These are phyloP conservation scores for Acromyrmex charruanus DNA, from an alignment of 1,140 invertebrate genomes.

Conservation along the genomic window DNA sequence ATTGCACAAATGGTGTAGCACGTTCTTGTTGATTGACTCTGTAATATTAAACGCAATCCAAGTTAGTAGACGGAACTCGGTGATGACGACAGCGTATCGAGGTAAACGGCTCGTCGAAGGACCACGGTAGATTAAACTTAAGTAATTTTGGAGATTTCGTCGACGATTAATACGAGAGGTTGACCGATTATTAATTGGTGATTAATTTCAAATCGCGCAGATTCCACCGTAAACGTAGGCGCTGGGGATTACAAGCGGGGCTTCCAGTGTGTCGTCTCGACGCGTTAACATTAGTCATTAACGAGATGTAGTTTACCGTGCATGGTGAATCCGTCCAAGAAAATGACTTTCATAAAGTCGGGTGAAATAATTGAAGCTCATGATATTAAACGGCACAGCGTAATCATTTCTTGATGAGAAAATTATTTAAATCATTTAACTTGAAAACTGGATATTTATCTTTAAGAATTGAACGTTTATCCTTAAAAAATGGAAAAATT, in stretches of 20 bases:
- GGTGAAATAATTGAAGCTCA: background rate
- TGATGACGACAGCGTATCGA: constrained; percentile 45
- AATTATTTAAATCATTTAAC: background rate
- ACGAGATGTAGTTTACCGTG: constrained; percentile 22
- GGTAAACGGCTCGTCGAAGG: constrained; percentile 57
- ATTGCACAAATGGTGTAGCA: background rate
- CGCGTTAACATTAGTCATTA: constrained; percentile 48
- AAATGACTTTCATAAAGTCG: constrained; percentile 6
- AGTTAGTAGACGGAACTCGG: constrained; percentile 75
- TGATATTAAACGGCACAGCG: background rate
- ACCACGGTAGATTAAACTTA: constrained; percentile 54
- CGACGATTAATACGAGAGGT: constrained; percentile 19
- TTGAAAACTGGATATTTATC: background rate
- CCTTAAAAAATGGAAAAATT: background rate
- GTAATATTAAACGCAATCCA: constrained; percentile 84
- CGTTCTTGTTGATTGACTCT: constrained; percentile 77
- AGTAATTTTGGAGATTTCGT: constrained; percentile 59
- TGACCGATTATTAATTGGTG: constrained; percentile 65
- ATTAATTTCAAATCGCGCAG: constrained; percentile 57
- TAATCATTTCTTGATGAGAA: constrained; percentile 5
- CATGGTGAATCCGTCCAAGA: constrained; percentile 26
- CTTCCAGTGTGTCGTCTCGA: background rate
- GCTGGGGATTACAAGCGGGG: constrained; percentile 35
- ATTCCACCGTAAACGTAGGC: constrained; percentile 30
- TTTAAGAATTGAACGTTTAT: background rate